Base-by-base conservation (phyloP, 2,888 invertebrate species). In the Lithophane semibrunnea region DNA sequence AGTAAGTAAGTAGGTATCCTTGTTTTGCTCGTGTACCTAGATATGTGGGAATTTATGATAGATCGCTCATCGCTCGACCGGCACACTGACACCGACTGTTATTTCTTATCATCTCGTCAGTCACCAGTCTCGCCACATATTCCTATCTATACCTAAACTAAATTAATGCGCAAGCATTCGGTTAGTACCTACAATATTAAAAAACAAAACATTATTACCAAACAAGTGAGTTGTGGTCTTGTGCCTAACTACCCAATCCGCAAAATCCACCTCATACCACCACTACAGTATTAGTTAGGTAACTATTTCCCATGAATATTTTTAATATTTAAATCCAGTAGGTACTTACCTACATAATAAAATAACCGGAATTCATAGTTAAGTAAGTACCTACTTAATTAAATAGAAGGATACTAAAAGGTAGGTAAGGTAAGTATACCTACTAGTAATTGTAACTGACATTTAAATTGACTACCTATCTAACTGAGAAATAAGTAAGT, bases 31-130 rank as follows among this genome's bases (percentile, higher is more conserved):
- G 37, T 47, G 44, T 69, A 29, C 29, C 29, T 29, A 54, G 9
- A 29, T 37, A 37, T 37, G 37, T 54, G 54, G 3, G 16, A 37
- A 24, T 71, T 24, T 56, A 56, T 68, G 44, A 60, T 56, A 79
- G 12, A 42, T n/a, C 49, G n/a, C 29, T 29, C 21, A 58, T 72
- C 73, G 56, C 58, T 52, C 24, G 80, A 47, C 29, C 52, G 18
- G 37, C 29, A 47, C 47, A 79, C 60, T 60, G 52, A 60, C 64
- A 65, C 63, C 7, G n/a, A 60, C 24, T 80, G 13, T n/a, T 73
- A 29, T n/a, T 24, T 7, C 16, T 42, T 61, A 58, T 37, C 61
- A 24, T 13, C 52, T 24, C 12, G n/a, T 56, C 54, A 54, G 9
- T 54, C 21, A 10, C 21, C n/a, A 52, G 29, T 58, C 16, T 47